These are phyloP conservation scores for Hiodon tergisus DNA, from an alignment of 2,113 vertebrate genomes.

Conservation along the genomic window DNA sequence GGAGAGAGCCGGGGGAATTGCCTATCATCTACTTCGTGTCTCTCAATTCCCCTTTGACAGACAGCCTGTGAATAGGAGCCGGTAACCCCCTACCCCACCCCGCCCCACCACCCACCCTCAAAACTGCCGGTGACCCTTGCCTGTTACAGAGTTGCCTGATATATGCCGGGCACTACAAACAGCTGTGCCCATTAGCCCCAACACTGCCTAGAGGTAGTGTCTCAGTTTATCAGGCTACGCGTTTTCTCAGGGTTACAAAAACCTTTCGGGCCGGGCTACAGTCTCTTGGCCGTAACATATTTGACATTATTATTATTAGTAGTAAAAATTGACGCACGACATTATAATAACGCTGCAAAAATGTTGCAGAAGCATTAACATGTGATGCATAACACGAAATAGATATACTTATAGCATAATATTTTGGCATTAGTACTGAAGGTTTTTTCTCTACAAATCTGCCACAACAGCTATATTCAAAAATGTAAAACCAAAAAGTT, in stretches of 20 bases:
- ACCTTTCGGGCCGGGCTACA: not conserved
- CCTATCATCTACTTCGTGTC: constrained; percentile 12
- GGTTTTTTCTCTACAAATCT: too few species aligned
- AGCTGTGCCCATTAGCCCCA: constrained; percentile 21
- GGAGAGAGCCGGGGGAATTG: not conserved
- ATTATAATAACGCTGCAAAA: too few species aligned
- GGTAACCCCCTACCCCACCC: constrained; percentile 12
- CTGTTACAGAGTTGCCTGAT: constrained; percentile 3
- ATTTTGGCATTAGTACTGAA: too few species aligned
- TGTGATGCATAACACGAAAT: too few species aligned
- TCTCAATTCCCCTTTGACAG: constrained; percentile 18
- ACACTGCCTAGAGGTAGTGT: not conserved
- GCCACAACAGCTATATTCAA: too few species aligned
- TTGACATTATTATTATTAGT: too few species aligned
- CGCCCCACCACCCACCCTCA: not conserved
- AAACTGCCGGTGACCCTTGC: constrained; percentile 11
- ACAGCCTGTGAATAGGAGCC: constrained; percentile 22
- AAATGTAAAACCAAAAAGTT: too few species aligned
- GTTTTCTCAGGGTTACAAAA: not conserved
- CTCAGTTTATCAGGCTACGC: not conserved
- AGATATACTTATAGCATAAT: too few species aligned
- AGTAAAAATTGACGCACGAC: too few species aligned
- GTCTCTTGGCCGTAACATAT: not conserved
- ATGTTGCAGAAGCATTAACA: too few species aligned
- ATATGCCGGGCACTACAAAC: constrained; percentile 14